Evolutionary conservation across 2,113 vertebrate genomes (phyloP).

Genomic region (Oriolus oriolus): DNA sequence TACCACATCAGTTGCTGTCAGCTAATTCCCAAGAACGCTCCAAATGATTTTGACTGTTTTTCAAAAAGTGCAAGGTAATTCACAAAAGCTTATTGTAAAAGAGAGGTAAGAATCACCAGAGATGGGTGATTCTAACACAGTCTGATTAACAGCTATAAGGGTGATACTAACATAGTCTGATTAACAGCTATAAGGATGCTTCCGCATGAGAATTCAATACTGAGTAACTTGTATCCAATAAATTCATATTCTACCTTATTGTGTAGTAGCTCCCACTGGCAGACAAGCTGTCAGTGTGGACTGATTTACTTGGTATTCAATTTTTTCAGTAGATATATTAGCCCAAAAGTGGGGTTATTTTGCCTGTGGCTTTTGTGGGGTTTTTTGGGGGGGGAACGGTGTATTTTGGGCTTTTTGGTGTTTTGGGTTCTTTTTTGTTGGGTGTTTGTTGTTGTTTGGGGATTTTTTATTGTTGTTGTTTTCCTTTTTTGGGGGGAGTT

Average conservation of each 20-base stretch:
- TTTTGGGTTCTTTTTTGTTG: too few relatives aligned
- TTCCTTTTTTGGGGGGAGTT: not conserved
- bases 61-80: not conserved
- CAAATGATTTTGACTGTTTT: not conserved
- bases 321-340: not conserved
- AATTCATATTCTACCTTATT: not conserved
- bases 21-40: not conserved
- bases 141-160: not conserved
- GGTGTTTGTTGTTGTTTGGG: not conserved
- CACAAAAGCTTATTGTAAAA: not conserved
- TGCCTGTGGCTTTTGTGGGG: not conserved
- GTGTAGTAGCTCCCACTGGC: not conserved
- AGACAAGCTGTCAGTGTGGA: not conserved
- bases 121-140: not conserved
- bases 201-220: not conserved
- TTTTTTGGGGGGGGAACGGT: fast-evolving
- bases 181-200: not conserved
- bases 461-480: not conserved
- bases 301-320: fast-evolving
- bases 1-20: not conserved
- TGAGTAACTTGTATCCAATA: not conserved
- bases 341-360: not conserved
- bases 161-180: not conserved
- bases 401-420: not conserved
- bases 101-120: not conserved